Percentiles rank a stretch among this genome's conserved stretches.
Evolutionary conservation across 2,888 invertebrate species (phyloP).

Genomic region (Siphlonurus alternatus): DNA sequence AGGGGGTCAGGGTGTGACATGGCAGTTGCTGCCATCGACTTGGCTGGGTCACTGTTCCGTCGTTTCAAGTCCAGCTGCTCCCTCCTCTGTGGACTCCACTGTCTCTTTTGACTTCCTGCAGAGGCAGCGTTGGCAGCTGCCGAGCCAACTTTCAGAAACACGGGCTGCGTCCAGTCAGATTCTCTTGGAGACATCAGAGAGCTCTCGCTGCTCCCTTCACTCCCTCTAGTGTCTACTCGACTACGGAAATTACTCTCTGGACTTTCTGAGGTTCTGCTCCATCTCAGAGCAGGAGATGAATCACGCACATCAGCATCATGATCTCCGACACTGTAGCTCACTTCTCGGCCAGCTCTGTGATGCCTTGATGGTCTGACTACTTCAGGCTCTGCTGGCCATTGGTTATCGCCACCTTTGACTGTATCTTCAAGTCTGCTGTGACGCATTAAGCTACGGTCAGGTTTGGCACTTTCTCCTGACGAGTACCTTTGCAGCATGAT

Average conservation of each 20-base stretch:
- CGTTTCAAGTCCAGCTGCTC: conserved; percentile 36
- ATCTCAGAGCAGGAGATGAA: neutral
- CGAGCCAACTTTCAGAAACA: neutral
- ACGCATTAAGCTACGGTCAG: neutral
- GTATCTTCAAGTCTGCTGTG: neutral
- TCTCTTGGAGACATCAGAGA: neutral
- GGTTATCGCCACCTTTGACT: neutral
- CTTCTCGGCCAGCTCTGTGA: conserved; percentile 1
- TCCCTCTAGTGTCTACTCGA: neutral
- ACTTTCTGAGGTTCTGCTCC: conserved; percentile 4
- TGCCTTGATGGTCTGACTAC: conserved; percentile 3
- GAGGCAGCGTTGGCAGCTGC: neutral
- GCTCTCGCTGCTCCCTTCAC: conserved; percentile 1
- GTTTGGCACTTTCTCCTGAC: neutral
- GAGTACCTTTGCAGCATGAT: neutral
- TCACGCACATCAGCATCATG: neutral
- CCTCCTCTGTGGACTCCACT: conserved; percentile 1
- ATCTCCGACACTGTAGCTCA: neutral
- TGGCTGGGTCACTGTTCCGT: conserved; percentile 57
- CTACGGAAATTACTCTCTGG: neutral
- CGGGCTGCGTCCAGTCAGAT: conserved; percentile 1
- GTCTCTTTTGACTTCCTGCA: neutral
- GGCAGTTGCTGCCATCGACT: conserved; percentile 1
- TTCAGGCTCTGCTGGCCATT: neutral
- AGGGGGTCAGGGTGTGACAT: neutral